A percentile compares a stretch with the other conserved stretches of the same genome.
Evolutionary conservation across 2,797 vertebrate genomes (phyloP).

Genomic region (Siniperca obscura): DNA sequence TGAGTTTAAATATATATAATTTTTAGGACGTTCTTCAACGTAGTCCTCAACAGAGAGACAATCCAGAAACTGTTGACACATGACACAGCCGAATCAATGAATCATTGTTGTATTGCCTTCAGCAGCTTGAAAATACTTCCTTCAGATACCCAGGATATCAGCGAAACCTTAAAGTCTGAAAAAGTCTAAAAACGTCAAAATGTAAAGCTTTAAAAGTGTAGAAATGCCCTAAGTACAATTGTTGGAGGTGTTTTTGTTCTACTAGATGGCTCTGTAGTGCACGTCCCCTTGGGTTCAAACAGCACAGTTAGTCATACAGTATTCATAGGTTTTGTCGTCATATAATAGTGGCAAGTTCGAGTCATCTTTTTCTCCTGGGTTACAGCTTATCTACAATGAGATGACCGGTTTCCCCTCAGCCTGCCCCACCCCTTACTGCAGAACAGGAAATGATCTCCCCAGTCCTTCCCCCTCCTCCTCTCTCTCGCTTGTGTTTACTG

Average conservation of each 20-base stretch:
- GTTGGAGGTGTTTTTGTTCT: not conserved
- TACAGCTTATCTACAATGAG: conserved; percentile 47
- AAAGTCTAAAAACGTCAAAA: not conserved
- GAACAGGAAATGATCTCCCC: conserved; percentile 78
- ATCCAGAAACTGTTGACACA: not conserved
- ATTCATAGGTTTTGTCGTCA: not conserved
- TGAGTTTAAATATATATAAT: not conserved
- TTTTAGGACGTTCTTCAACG: not conserved
- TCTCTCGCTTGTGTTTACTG: conserved; percentile 47
- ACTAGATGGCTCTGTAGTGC: rapidly evolving
- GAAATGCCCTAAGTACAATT: not conserved
- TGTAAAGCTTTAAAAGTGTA: not conserved
- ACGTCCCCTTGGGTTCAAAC: not conserved
- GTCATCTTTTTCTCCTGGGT: conserved; percentile 22
- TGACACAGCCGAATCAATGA: not conserved
- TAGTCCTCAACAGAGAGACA: not conserved
- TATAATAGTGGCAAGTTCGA: not conserved
- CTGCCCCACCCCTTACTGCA: conserved; percentile 43
- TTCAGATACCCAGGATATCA: not conserved
- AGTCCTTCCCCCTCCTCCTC: conserved; percentile 12
- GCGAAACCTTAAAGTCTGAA: not conserved
- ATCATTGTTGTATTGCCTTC: not conserved
- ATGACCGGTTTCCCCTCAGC: conserved; percentile 51
- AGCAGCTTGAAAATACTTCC: not conserved
- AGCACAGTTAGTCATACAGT: not conserved